Evolutionary conservation across 1,140 invertebrate genomes (phyloP), one percentile per base, ranked within the genome.

Genomic region (Andrena cerasifolii): DNA sequence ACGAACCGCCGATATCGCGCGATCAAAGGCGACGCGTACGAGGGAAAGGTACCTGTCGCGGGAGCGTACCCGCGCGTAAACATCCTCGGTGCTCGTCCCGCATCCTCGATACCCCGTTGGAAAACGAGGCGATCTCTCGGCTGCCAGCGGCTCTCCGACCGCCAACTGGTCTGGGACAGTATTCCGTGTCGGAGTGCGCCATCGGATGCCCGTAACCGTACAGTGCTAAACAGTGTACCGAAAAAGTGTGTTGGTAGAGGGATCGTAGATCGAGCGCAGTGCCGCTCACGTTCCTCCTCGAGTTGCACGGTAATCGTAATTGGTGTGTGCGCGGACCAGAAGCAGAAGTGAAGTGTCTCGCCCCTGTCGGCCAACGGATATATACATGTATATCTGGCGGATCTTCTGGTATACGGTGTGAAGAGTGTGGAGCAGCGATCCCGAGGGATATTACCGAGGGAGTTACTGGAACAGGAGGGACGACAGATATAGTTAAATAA

Each of bases 11-110:
- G 51, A 74, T 79, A 75, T 75, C 49, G 65, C 61, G 33, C 45
- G 77, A 63, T 83, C 58, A 51, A 63, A 58, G 68, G 75, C 58
- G 62, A 40, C 79, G 65, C 68, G 51, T n/a, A n/a, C 58, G 66
- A 82, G 79, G 75, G 80, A 81, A 86, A 82, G 84, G 81, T 80
- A 80, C 71, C 82, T 82, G 76, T 80, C 54, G 78, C 53, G 59
- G 65, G 58, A 80, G 77, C 36, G 36, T 40, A 40, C 49, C 33
- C 26, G 67, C 71, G 49, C 78, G 66, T 77, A 65, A 66, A 72
- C 54, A 56, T 79, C 54, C 43, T 47, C 63, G 56, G 45, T 18
- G 53, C 51, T 33, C 16, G 58, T 75, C 47, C 65, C 47, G 59
- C n/a, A 40, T 59, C 74, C 18, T 77, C 56, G 65, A 72, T n/a